Base-by-base conservation (phyloP, 2,888 invertebrate species). In the Tetragonula carbonaria region DNA sequence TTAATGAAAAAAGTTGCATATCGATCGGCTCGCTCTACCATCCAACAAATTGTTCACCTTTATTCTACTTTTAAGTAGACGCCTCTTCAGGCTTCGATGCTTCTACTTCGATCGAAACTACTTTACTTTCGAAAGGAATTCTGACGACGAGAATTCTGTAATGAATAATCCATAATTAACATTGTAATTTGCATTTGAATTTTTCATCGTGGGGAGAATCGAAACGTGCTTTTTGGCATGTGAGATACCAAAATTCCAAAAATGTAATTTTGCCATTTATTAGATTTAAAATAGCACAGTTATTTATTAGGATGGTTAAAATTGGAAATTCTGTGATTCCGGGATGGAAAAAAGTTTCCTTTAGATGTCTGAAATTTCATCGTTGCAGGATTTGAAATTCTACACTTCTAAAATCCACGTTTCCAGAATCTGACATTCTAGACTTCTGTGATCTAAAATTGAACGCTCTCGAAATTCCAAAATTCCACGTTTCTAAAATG, bases 1-100 rank as follows among this genome's bases (percentile, higher is more conserved):
- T 50, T 77, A 77, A 80, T 65, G 77, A 70, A 70, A 57, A 77
- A 79, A 79, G 76, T 79, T 77, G 55, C 16, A 11, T 18, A 50
- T 70, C n/a, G 80, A 80, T 80, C 50, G 11, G 59, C 11, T 14
- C 23, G n/a, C 23, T 38, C 57, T 57, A 53, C 16, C 53, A 53
- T 38, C 28, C 67, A 51, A 33, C 38, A 50, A 68, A 76, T 59
- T 14, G 14, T 18, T 38, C 53, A 8, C 21, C 53, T 66, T 28
- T 66, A 66, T 72, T 77, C 51, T 59, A 57, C 38, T n/a, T 38
- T 16, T 38, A n/a, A 21, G 13, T 14, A 3, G 38, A 38, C 14
- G n/a, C 14, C 21, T n/a, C 21, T 66, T 66, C 13, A 13, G 14
- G 14, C 13, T 38, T 38, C 21, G 21, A 33, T 13, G 13, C 0